Evolutionary conservation across 2,113 vertebrate genomes (phyloP), one percentile per base, ranked within the genome.

Genomic region (Gallinago paraguaiae): DNA sequence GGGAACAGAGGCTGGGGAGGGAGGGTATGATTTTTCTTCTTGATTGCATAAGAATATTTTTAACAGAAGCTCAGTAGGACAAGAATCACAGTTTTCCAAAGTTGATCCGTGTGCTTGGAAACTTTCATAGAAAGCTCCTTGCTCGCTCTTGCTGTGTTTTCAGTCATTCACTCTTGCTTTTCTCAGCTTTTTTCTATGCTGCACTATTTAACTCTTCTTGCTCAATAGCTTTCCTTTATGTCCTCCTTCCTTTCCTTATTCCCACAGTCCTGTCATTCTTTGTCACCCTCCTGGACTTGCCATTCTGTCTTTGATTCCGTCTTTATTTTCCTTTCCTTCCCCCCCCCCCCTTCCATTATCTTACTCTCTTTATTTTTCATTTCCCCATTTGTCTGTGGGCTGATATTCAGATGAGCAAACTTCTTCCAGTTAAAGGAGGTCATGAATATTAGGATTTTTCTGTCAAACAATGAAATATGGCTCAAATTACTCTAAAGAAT

Each of bases 381-480:
- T 94, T 94, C 63, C 79, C 83, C 39, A 30, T 93, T 94, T 90
- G 70, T 93, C 91, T 87, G 76, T 75, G 88, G 74, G 88, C 80
- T 92, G 86, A 92, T 94, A 94, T 88, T 96, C 95, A 96, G 91
- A 96, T 67, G 95, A 93, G 86, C 59, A 50, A 90, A 94, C 91
- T 85, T 84, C 48, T 94, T 79, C 92, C 92, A 91, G 88, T 93
- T 94, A 89, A 90, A 94, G 86, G 83, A 94, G 83, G 93, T 94
- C 92, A 95, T 95, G 96, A 96, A 95, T 96, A 94, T 96, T 93
- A 82, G 75, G 83, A 74, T 94, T 96, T 95, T 89, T 91, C 92
- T 94, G 50, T 65, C 88, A 85, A 95, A 97, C 95, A 94, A 93
- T 95, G 93, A 96, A 97, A 93, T 94, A 96, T 93, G 95, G 77